phyloP scores from a whole-genome alignment of 2,113 vertebrate species.

The Dunckerocampus dactyliophorus region DNA sequence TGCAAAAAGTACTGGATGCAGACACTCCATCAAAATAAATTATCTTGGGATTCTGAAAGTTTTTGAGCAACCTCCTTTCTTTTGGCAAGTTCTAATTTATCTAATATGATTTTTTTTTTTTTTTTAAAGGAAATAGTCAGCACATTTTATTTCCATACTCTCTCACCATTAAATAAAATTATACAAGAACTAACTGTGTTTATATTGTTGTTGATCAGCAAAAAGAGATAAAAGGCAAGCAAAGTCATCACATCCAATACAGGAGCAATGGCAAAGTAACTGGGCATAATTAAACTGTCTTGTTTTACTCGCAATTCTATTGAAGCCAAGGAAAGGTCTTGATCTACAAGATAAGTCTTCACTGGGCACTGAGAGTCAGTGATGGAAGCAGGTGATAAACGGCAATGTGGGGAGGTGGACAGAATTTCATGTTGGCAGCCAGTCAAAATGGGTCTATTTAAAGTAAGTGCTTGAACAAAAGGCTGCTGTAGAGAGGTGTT shows the following conservation, averaged over 20 bases:
- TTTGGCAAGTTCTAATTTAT: background rate
- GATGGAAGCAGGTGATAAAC: conserved; percentile 28
- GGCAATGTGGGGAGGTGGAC: conserved; percentile 4
- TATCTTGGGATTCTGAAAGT: background rate
- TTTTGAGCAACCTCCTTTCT: background rate
- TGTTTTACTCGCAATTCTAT: background rate
- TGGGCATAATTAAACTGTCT: background rate
- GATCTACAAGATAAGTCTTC: conserved; percentile 8
- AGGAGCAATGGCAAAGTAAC: background rate
- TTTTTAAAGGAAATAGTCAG: background rate
- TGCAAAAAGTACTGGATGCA: background rate
- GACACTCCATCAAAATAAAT: background rate
- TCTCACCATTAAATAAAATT: background rate
- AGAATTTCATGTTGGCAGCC: conserved; percentile 37
- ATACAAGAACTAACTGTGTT: background rate
- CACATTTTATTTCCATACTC: background rate
- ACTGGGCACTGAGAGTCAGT: conserved; percentile 20
- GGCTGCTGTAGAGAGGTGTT: conserved; percentile 32
- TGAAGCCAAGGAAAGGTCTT: background rate
- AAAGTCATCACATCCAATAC: background rate
- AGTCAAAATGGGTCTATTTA: conserved; percentile 51
- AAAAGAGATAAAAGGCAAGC: background rate
- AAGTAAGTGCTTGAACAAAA: conserved; percentile 53
- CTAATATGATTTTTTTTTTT: background rate
- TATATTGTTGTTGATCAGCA: background rate